Base-by-base conservation (phyloP, 2,888 invertebrate species). In the Galeruca laticollis region DNA sequence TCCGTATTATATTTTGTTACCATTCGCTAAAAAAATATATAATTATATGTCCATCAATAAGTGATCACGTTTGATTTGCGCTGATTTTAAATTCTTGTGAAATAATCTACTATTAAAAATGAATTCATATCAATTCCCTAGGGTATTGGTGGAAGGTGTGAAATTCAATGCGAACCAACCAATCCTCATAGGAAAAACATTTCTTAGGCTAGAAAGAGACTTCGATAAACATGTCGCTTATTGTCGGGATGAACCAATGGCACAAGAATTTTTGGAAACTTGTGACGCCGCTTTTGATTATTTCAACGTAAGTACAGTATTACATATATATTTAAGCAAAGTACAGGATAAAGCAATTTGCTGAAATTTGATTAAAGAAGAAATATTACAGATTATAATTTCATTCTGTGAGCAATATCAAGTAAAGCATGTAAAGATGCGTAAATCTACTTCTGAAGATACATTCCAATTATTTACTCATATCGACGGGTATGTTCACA, bases 191-290 rank as follows among this genome's bases (percentile, higher is more conserved):
- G 97, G 96, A 2, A 94, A 94, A 82, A 95, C 96, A 20, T 93
- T 97, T 82, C 87, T 97, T 57, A 89, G 97, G 79, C 88, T 97
- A 88, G 97, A 97, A 88, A 88, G 96, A 62, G 97, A 97, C 87
- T 97, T 97, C 84, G 97, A 97, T 87, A 94, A 95, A 82, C 97
- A 97, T 85, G 96, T 96, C 59, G 91, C 92, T 67, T 97, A 96
- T 86, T 96, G 94, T 84, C 91, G 92, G 82, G 94, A 95, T 84
- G 94, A 96, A 85, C 94, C 95, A 4, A 86, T 90, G 43, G 94
- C 96, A 21, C 94, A 96, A 83, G 92, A 93, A 71, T 90, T 96
- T 78, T 88, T 97, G 49, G 89, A 90, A 72, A 87, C 88, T 59
- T 93, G 93, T 77, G 89, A 90, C 21, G 88, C 89, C 61, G 91